phyloP scores from a whole-genome alignment of 2,113 vertebrate genomes.

The Vulpes lagopus region DNA sequence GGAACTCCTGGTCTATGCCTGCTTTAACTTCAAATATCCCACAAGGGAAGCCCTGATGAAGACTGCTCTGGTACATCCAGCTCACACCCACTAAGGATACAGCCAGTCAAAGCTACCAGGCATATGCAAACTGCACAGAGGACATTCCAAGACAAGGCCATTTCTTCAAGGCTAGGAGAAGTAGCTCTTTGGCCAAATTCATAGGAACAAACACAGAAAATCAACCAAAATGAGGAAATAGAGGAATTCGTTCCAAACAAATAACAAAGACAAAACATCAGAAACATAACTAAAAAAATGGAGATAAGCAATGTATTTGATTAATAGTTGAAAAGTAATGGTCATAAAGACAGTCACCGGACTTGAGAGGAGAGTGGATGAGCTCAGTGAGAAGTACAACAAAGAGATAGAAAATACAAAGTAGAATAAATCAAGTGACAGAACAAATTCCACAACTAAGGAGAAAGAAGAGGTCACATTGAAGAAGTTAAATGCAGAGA shows the following conservation, averaged over 20 bases:
- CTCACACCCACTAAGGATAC: background rate
- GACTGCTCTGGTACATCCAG: background rate
- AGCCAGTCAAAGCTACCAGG: background rate
- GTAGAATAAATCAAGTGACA: background rate
- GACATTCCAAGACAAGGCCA: background rate
- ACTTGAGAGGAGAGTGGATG: background rate
- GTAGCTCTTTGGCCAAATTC: background rate
- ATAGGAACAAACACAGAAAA: background rate
- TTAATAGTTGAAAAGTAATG: background rate
- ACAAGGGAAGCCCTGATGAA: background rate
- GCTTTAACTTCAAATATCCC: background rate
- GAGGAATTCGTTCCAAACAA: background rate
- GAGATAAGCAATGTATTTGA: background rate
- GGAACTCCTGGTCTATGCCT: background rate
- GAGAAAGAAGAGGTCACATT: background rate
- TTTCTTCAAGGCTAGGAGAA: background rate
- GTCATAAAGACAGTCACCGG: background rate
- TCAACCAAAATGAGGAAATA: background rate
- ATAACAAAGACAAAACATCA: background rate
- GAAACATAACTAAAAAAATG: background rate
- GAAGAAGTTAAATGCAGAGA: background rate
- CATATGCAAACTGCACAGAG: background rate
- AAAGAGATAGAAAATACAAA: background rate
- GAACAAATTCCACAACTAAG: background rate
- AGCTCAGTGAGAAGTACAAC: background rate